Base-by-base conservation (phyloP, 2,113 vertebrate genomes). In the Catagonus wagneri region DNA sequence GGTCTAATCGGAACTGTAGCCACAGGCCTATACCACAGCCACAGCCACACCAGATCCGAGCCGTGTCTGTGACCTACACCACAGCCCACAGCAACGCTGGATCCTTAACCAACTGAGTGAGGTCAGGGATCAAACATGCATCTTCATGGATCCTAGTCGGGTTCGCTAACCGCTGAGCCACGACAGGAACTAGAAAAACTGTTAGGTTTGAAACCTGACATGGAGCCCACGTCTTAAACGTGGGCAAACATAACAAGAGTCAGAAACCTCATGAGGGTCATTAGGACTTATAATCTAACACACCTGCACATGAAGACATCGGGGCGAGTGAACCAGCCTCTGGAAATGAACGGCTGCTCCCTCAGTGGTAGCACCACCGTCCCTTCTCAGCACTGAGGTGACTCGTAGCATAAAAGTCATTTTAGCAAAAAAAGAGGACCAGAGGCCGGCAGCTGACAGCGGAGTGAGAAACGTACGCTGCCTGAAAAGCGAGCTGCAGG, bases 291-390 rank as follows among this genome's bases (percentile, higher is more conserved):
- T 0, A 3, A 22, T 32, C 74, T 6, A 36, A 3, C 5, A 34
- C 54, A 25, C 36, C 25, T 14, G 5, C 4, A 36, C 2, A 0
- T 1, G 16, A 86, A 36, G 52, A 34, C 44, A 27, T 12, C 9
- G 3, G 50, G 34, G 29, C 6, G 20, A 9, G 44, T 20, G 16
- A 12, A 75, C 0, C 7, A 4, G 1, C 44, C 20, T 60, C 0
- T 32, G 29, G 71, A 85, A 80, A 19, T 7, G 32, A 90, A 19
- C 1, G 29, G 25, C 10, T 12, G 17, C 15, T 54, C 66, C 11
- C 39, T 16, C 0, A 32, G 61, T 5, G 7, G 16, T 2, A 34
- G 2, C 3, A 32, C 36, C 34, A 29, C 50, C 22, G 0, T 2
- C 52, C n/a, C 3, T 8, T n/a, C 44, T 16, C 11, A 39, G 63